phyloP scores from a whole-genome alignment of 2,888 invertebrate genomes.

The Tanaodytes sp. region DNA sequence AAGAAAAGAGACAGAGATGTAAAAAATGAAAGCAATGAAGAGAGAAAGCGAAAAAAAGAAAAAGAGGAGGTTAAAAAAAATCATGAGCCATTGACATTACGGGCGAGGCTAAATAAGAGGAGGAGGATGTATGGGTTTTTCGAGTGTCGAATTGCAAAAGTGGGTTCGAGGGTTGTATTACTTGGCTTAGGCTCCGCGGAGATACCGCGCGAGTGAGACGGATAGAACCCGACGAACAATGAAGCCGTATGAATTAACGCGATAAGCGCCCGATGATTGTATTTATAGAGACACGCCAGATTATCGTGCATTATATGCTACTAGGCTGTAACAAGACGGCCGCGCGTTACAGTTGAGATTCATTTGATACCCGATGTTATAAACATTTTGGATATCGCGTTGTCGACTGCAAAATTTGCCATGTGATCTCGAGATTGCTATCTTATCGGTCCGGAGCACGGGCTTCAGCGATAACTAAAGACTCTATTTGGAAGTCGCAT shows the following conservation, averaged over 20 bases:
- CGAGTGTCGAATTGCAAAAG: constrained; percentile 50
- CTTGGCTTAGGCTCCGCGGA: constrained; percentile 37
- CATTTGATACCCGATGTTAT: constrained; percentile 28
- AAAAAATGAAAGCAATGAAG: no score
- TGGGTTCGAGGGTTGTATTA: constrained; percentile 48
- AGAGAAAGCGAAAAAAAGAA: background rate
- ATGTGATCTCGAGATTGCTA: constrained; percentile 1
- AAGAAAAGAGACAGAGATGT: background rate
- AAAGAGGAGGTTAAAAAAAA: constrained; percentile 3
- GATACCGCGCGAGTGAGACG: no score
- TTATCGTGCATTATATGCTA: constrained; percentile 39
- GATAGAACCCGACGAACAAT: constrained; percentile 43
- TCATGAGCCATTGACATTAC: constrained; percentile 39
- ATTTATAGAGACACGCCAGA: constrained; percentile 45
- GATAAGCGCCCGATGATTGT: constrained; percentile 50
- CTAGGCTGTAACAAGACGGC: constrained; percentile 32
- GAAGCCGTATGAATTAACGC: constrained; percentile 52
- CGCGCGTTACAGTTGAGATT: constrained; percentile 25
- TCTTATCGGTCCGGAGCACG: constrained; percentile 4
- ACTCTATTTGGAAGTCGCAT: background rate
- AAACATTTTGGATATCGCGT: constrained; percentile 6
- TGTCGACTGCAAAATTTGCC: background rate
- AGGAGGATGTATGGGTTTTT: constrained; percentile 51
- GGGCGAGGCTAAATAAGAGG: constrained; percentile 37
- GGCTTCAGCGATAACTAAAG: background rate